Conservation (phyloP, 2,113 vertebrate species). For the Brachirus orientalis region DNA sequence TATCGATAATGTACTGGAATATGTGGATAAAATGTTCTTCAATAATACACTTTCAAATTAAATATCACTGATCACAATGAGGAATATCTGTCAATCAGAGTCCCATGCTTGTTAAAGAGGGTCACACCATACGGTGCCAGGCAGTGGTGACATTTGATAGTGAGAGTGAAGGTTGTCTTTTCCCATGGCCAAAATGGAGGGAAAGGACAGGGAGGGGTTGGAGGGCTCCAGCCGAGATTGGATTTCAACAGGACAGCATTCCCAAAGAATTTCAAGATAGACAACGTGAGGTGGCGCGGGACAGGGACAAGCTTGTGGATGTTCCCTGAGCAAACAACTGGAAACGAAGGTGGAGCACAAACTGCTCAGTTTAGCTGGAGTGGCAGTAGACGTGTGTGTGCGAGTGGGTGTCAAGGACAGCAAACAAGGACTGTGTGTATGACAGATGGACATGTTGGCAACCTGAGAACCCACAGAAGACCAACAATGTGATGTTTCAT, state of each 20-base stretch:
- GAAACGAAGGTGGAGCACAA: conserved; percentile 29
- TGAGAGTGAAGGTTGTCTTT: conserved; percentile 69
- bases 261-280: conserved; percentile 66
- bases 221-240: conserved; percentile 68
- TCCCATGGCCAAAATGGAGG: conserved; percentile 65
- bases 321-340: conserved; percentile 66
- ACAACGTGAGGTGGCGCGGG: conserved; percentile 62
- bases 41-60: too few species aligned
- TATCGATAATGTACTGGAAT: too few species aligned
- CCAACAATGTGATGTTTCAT: conserved; percentile 65
- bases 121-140: conserved; percentile 27
- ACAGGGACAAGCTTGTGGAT: conserved; percentile 47
- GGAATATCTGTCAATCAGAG: conserved; percentile 3
- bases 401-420: conserved; percentile 3
- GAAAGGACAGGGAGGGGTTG: conserved; percentile 57
- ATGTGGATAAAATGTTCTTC: too few species aligned
- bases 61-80: too few species aligned
- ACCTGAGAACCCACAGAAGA: conserved; percentile 37
- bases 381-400: conserved; percentile 1
- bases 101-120: conserved; percentile 43
- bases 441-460: conserved; percentile 55
- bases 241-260: conserved; percentile 86
- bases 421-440: conserved; percentile 23
- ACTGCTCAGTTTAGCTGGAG: conserved; percentile 10
- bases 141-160: conserved; percentile 73